phyloP scores from a whole-genome alignment of 2,888 invertebrate species.

The Chironomus tentans region DNA sequence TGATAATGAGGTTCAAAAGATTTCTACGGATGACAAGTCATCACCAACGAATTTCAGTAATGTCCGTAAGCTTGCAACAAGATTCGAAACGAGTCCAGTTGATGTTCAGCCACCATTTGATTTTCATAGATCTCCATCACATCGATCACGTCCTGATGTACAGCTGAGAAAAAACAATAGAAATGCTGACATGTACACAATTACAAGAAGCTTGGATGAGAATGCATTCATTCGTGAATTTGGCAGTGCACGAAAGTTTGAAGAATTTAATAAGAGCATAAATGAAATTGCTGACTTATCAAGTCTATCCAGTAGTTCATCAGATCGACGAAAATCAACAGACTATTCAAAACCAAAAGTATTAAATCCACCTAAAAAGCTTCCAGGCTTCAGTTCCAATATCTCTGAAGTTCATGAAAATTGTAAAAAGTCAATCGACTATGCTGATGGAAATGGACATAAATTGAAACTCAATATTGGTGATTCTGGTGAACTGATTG shows the following conservation, averaged over 20 bases:
- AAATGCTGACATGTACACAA: slow-evolving; percentile 52
- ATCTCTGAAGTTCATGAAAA: slow-evolving; percentile 11
- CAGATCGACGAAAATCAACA: slow-evolving; percentile 48
- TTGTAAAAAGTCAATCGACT: slow-evolving; percentile 1
- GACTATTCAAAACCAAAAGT: slow-evolving; percentile 53
- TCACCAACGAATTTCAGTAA: slow-evolving; percentile 42
- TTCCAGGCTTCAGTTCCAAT: slow-evolving; percentile 39
- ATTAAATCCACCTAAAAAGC: slow-evolving; percentile 48
- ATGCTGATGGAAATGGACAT: slow-evolving; percentile 31
- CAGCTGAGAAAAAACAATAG: slow-evolving; percentile 43
- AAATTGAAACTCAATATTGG: slow-evolving; percentile 32
- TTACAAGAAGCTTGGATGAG: slow-evolving; percentile 61
- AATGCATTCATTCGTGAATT: slow-evolving; percentile 64
- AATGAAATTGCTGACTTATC: slow-evolving; percentile 32
- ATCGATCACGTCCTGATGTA: slow-evolving; percentile 48
- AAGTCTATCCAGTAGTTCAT: slow-evolving; percentile 30
- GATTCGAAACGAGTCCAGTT: slow-evolving; percentile 53
- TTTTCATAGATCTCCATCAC: slow-evolving; percentile 43
- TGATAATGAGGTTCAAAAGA: slow-evolving; percentile 31
- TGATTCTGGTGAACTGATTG: slow-evolving; percentile 1
- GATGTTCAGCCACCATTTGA: slow-evolving; percentile 49
- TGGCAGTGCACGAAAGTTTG: slow-evolving; percentile 37
- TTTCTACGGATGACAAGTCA: slow-evolving; percentile 32
- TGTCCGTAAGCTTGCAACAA: slow-evolving; percentile 53
- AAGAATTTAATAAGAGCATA: slow-evolving; percentile 33